These are phyloP conservation scores for Beris chalybata DNA, from an alignment of 2,888 invertebrate genomes.

Conservation along the genomic window DNA sequence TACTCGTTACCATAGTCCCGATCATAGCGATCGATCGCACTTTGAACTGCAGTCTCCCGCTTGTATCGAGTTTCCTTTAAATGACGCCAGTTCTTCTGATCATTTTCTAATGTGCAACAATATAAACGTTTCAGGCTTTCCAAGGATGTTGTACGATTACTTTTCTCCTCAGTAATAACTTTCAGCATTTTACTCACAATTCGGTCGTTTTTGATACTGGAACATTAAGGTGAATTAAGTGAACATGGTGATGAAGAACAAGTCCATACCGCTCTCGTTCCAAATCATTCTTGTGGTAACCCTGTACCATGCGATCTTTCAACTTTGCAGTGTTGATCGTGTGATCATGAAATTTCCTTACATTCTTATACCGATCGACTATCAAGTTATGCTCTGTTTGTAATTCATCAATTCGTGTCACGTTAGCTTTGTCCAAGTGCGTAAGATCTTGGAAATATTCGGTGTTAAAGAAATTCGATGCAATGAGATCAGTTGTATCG, in stretches of 20 bases:
- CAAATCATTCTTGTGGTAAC: neutral
- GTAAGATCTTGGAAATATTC: neutral
- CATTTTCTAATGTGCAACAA: neutral
- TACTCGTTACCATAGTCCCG: constrained; percentile 8
- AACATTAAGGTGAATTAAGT: neutral
- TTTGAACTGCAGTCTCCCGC: constrained; percentile 8
- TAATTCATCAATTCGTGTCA: neutral
- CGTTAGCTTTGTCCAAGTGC: neutral
- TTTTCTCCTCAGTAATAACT: neutral
- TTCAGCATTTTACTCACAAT: neutral
- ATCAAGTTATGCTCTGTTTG: neutral
- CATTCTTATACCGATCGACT: neutral
- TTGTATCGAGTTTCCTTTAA: constrained; percentile 13
- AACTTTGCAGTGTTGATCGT: neutral
- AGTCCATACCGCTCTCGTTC: neutral
- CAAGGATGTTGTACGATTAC: neutral
- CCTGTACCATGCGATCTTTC: neutral
- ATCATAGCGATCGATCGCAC: constrained; percentile 14
- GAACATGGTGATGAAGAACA: neutral
- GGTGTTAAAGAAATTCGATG: neutral
- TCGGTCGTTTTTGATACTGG: neutral
- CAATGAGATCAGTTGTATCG: neutral
- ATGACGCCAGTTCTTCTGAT: neutral
- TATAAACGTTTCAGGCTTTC: neutral
- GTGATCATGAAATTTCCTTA: neutral